Evolutionary conservation across 2,888 invertebrate genomes (phyloP).

Genomic region (Carcina quercana): DNA sequence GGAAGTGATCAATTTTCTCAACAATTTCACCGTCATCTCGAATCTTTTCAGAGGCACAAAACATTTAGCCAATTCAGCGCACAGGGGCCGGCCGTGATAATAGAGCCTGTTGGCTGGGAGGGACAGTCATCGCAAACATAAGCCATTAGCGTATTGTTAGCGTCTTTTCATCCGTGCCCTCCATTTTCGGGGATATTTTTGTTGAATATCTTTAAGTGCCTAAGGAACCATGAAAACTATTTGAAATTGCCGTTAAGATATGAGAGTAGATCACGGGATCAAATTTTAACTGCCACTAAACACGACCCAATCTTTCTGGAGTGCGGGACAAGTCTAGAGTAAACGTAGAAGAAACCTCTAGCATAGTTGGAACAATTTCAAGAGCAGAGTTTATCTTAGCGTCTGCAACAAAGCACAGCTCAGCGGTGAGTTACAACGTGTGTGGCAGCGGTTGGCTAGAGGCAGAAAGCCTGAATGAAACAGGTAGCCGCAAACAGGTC

Average conservation of each 20-base stretch:
- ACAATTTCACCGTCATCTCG: slow-evolving; percentile 70
- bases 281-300: too few species aligned
- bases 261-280: too few species aligned
- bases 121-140: slow-evolving; percentile 67
- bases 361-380: too few species aligned
- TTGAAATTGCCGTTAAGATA: background rate
- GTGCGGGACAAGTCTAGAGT: too few species aligned
- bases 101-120: slow-evolving; percentile 63
- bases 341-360: too few species aligned
- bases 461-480: slow-evolving; percentile 24
- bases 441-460: slow-evolving; percentile 26
- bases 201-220: slow-evolving; percentile 36
- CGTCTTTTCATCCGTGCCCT: slow-evolving; percentile 49
- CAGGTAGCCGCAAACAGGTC: slow-evolving; percentile 35
- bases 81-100: slow-evolving; percentile 58
- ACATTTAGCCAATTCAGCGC: slow-evolving; percentile 71
- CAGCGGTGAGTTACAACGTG: too few species aligned
- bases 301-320: too few species aligned
- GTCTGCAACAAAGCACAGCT: slow-evolving; percentile 16
- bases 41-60: slow-evolving; percentile 68
- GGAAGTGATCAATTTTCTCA: slow-evolving; percentile 71
- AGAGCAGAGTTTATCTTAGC: too few species aligned
- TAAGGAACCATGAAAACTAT: slow-evolving; percentile 12
- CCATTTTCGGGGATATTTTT: slow-evolving; percentile 35
- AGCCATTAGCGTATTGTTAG: slow-evolving; percentile 69